phyloP scores from a whole-genome alignment of 2,113 vertebrate genomes.

The Siniperca chuatsi region DNA sequence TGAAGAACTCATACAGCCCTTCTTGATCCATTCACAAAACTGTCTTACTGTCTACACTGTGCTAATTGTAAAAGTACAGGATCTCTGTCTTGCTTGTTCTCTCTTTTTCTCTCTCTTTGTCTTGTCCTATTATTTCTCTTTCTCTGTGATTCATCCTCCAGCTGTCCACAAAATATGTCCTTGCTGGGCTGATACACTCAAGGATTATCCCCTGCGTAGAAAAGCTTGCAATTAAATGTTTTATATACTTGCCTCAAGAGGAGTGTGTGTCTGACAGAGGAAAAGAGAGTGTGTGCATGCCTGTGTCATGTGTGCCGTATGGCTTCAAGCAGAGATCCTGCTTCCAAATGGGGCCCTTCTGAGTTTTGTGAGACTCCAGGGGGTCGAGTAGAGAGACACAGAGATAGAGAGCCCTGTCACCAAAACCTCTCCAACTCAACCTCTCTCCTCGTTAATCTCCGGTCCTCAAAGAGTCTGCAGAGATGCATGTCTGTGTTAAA shows the following conservation, averaged over 20 bases:
- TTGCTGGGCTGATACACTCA: conserved; percentile 50
- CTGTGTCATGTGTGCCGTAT: conserved; percentile 47
- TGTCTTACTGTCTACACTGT: neutral
- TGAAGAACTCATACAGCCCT: conserved; percentile 28
- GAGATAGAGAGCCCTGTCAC: conserved; percentile 61
- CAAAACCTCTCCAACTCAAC: conserved; percentile 37
- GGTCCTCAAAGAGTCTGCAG: conserved; percentile 44
- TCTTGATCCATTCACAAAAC: conserved; percentile 35
- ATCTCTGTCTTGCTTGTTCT: conserved; percentile 24
- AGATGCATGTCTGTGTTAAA: conserved; percentile 29
- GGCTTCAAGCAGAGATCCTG: conserved; percentile 44
- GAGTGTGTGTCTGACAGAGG: conserved; percentile 45
- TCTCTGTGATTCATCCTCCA: conserved; percentile 74
- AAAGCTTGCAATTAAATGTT: conserved; percentile 68
- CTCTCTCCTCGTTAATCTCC: conserved; percentile 58
- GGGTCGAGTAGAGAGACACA: conserved; percentile 51
- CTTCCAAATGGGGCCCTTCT: conserved; percentile 54
- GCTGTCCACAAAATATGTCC: conserved; percentile 73
- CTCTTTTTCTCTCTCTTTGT: conserved; percentile 41
- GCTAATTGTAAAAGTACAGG: conserved; percentile 14
- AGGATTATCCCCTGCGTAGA: conserved; percentile 66
- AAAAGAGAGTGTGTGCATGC: conserved; percentile 12
- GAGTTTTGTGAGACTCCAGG: conserved; percentile 69
- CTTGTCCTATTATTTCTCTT: conserved; percentile 39
- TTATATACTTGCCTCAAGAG: conserved; percentile 67